Evolutionary conservation across 2,888 invertebrate genomes (phyloP).

Genomic region (Athalia rosae): DNA sequence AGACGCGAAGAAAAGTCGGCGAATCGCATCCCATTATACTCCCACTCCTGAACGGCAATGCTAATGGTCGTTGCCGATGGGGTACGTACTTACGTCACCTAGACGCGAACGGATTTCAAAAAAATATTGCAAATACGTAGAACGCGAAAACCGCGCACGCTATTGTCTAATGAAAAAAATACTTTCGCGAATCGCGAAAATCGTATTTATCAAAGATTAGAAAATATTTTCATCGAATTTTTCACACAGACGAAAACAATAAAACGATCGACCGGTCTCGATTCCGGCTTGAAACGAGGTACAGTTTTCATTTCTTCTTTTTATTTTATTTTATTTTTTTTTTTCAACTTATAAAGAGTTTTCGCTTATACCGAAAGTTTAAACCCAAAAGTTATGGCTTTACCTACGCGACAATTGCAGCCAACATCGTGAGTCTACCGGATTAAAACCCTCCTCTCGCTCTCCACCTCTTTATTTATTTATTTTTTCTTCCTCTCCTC

Average conservation of each 20-base stretch:
- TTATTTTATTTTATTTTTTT: background rate
- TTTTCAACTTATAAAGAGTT: too few species aligned
- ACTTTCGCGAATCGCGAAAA: too few species aligned
- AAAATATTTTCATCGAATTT: too few species aligned
- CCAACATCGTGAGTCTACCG: too few species aligned
- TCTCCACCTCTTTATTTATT: background rate
- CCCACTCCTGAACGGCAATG: slow-evolving; percentile 61
- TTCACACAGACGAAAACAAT: too few species aligned
- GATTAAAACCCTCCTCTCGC: too few species aligned
- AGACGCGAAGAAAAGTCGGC: slow-evolving; percentile 49
- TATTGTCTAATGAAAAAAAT: background rate
- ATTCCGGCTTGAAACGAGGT: background rate
- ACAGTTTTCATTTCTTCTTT: background rate
- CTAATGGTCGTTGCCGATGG: slow-evolving; percentile 61
- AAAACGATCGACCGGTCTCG: background rate
- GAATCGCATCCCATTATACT: slow-evolving; percentile 56
- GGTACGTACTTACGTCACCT: too few species aligned
- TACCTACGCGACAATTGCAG: too few species aligned
- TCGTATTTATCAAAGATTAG: too few species aligned
- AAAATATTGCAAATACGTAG: slow-evolving; percentile 60
- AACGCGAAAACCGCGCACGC: background rate
- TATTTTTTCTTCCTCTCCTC: background rate
- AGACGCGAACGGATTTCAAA: slow-evolving; percentile 48
- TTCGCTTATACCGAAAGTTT: too few species aligned
- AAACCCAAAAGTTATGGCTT: too few species aligned